These are phyloP conservation scores for Siderastrea siderea DNA, from an alignment of 92 coral and sea anemone species.

Conservation along the genomic window DNA sequence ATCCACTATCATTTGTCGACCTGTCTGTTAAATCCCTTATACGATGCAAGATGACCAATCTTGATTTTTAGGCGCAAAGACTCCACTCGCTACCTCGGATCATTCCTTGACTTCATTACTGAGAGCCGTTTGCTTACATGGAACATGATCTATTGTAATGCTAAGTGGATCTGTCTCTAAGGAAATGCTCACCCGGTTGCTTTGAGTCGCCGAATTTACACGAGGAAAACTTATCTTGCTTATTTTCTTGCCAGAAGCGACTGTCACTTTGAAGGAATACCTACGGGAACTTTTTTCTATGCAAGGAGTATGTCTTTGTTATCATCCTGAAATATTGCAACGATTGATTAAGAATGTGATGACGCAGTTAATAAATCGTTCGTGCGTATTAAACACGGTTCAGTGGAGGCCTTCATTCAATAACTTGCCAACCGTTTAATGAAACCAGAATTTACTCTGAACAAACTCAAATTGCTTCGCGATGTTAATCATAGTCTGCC, in stretches of 20 bases:
- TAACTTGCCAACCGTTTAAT: constrained; percentile 20
- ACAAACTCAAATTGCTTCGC: constrained; percentile 24
- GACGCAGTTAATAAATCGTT: constrained; percentile 10
- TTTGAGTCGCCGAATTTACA: constrained; percentile 13
- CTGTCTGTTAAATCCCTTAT: background rate
- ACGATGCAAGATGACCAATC: background rate
- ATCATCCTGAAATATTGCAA: constrained; percentile 12
- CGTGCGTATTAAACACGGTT: constrained; percentile 6
- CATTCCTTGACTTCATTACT: background rate
- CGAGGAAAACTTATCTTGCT: background rate
- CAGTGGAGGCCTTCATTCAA: background rate
- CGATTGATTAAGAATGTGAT: constrained; percentile 13
- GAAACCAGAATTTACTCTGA: constrained; percentile 18
- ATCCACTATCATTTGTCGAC: constrained; percentile 6
- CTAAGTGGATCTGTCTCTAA: constrained; percentile 22
- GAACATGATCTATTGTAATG: constrained; percentile 28
- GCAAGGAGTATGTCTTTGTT: background rate
- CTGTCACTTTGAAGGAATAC: background rate
- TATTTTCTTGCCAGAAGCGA: background rate
- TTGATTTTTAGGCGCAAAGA: constrained; percentile 9
- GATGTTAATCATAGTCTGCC: constrained; percentile 17
- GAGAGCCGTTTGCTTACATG: constrained; percentile 6
- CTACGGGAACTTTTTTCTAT: background rate
- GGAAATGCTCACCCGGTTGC: constrained; percentile 6
- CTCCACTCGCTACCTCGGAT: background rate